Conservation (phyloP, 2,888 invertebrate species). For the Eristalis intricaria region DNA sequence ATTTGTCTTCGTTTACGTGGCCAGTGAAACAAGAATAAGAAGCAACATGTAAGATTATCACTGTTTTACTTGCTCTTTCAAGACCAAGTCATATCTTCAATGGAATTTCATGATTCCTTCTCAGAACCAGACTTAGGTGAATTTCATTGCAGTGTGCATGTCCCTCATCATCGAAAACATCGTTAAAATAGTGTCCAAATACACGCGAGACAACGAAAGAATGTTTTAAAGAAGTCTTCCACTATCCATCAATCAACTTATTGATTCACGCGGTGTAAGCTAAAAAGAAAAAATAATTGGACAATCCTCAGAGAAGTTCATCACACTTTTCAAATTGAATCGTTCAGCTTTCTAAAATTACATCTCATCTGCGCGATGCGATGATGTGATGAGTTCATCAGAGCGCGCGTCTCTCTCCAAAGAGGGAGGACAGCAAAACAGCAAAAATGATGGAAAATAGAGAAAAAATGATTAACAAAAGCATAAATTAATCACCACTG, state of each 20-base stretch:
- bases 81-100: no score
- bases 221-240: no score
- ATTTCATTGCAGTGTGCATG: no score
- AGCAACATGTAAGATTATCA: no score
- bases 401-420: background rate
- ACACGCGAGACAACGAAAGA: no score
- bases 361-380: background rate
- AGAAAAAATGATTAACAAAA: slow-evolving; percentile 46
- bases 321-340: background rate
- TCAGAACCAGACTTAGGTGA: no score
- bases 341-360: background rate
- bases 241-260: background rate
- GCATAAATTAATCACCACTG: slow-evolving; percentile 41
- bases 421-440: background rate
- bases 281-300: background rate
- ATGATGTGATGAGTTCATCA: background rate
- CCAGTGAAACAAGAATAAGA: no score
- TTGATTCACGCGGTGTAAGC: background rate
- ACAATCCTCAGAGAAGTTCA: background rate
- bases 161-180: no score
- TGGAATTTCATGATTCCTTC: no score
- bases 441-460: slow-evolving; percentile 12
- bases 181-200: no score
- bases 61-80: no score
- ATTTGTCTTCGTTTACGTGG: no score